Conservation (phyloP, 2,888 invertebrate species). For the Tholera decimalis region DNA sequence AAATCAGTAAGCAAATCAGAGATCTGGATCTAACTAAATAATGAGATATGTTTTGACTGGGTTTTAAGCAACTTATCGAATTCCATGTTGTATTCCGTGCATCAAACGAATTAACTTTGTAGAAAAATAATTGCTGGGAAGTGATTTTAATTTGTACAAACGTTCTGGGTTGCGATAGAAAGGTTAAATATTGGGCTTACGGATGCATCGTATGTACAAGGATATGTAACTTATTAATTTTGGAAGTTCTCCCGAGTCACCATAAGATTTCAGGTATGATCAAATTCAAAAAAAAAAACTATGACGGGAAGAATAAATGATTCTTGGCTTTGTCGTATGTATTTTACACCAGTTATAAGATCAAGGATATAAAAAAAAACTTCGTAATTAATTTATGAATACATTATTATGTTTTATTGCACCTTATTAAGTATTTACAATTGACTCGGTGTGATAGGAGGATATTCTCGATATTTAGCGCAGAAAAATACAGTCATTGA, state of each 20-base stretch:
- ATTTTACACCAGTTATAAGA: background rate
- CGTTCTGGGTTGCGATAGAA: too few species aligned
- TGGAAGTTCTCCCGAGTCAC: background rate
- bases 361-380: background rate
- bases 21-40: too few species aligned
- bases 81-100: too few species aligned
- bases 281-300: background rate
- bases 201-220: too few species aligned
- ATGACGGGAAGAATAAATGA: background rate
- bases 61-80: too few species aligned
- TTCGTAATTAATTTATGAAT: background rate
- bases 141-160: too few species aligned
- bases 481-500: constrained; percentile 2
- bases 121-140: too few species aligned
- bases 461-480: constrained; percentile 5
- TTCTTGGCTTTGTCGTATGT: background rate
- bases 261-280: background rate
- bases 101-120: too few species aligned
- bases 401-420: background rate
- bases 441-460: background rate
- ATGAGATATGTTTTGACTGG: too few species aligned
- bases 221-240: too few species aligned
- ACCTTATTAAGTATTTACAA: background rate
- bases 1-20: too few species aligned
- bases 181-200: too few species aligned